Percentiles rank a stretch among this genome's conserved stretches.
phyloP scores from a whole-genome alignment of 2,888 invertebrate genomes.

The Laothoe populi region DNA sequence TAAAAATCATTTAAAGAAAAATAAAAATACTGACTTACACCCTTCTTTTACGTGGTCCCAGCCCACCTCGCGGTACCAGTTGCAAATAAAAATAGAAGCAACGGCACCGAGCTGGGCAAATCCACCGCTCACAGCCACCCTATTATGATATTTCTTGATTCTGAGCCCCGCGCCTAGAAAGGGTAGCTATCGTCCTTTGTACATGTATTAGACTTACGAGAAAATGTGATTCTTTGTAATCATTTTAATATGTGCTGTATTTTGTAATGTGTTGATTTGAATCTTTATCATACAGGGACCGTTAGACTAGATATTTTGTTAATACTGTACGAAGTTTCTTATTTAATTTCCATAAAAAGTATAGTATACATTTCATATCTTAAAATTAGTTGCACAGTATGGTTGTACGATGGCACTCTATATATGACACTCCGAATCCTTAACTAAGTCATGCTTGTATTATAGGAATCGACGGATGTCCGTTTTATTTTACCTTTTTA shows the following conservation, averaged over 20 bases:
- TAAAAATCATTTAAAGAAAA: not conserved
- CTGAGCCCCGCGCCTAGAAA: constrained; percentile 56
- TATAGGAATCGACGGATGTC: no score
- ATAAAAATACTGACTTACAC: constrained; percentile 19
- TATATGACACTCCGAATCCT: no score
- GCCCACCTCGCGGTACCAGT: constrained; percentile 61
- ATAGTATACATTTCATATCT: no score
- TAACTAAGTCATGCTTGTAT: no score
- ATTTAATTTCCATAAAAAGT: no score
- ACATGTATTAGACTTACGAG: constrained; percentile 13
- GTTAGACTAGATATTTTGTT: no score
- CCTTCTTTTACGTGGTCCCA: constrained; percentile 12
- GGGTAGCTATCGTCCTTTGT: constrained; percentile 31
- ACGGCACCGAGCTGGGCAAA: constrained; percentile 57
- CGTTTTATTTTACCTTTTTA: no score
- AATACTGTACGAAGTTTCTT: no score
- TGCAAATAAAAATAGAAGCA: constrained; percentile 78
- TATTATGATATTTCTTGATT: constrained; percentile 79
- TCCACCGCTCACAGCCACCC: constrained; percentile 62
- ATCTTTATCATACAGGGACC: no score
- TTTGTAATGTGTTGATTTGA: not conserved
- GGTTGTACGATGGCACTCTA: no score
- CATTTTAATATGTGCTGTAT: not conserved
- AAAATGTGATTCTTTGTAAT: not conserved
- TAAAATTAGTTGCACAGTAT: no score